phyloP scores from a whole-genome alignment of 2,888 invertebrate genomes.

The Ashinkailepas kermadecensis region DNA sequence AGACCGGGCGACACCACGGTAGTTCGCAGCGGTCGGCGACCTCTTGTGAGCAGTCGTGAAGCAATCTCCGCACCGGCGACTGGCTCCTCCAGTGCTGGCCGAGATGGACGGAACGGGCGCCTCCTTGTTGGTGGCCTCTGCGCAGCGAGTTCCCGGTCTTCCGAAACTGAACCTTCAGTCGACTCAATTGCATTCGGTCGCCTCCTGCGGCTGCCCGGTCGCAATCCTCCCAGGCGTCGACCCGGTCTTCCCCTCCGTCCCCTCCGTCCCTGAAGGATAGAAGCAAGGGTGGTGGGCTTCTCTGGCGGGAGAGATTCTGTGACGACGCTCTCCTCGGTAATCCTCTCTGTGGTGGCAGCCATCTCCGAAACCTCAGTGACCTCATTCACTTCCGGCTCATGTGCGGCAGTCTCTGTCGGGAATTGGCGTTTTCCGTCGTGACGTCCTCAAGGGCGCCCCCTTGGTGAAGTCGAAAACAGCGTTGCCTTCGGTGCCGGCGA shows the following conservation, averaged over 20 bases:
- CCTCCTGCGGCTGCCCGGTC: background rate
- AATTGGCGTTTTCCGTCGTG: background rate
- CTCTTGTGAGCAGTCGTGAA: background rate
- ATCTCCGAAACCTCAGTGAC: background rate
- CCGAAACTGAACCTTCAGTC: no score
- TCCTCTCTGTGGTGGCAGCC: background rate
- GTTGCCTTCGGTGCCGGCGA: slow-evolving; percentile 66
- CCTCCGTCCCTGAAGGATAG: background rate
- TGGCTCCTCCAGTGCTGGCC: no score
- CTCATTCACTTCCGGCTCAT: background rate
- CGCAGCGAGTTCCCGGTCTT: no score
- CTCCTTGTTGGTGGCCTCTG: background rate
- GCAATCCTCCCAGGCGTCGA: no score
- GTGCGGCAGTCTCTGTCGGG: background rate
- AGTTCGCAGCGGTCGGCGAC: background rate
- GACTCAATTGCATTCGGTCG: no score
- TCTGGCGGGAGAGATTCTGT: background rate
- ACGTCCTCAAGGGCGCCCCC: background rate
- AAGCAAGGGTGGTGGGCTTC: background rate
- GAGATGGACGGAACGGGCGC: background rate
- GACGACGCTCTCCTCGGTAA: background rate
- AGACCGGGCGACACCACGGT: background rate
- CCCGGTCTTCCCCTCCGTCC: background rate
- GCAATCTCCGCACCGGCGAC: no score
- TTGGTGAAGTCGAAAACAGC: slow-evolving; percentile 26